These are phyloP conservation scores for Mimachlamys varia DNA, from an alignment of 2,888 invertebrate species.

Conservation along the genomic window DNA sequence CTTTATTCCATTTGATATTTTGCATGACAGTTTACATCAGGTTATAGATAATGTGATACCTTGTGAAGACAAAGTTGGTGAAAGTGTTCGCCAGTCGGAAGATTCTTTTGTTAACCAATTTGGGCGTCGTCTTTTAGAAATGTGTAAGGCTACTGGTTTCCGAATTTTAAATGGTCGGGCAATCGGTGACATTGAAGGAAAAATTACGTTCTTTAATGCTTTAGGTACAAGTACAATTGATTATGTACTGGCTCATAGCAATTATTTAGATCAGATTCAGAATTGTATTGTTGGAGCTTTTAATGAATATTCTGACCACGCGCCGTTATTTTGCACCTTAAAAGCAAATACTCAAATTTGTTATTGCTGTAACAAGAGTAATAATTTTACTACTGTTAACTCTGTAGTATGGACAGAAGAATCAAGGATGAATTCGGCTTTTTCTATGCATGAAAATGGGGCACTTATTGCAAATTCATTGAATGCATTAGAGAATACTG, in stretches of 20 bases:
- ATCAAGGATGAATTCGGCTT: too few relatives aligned
- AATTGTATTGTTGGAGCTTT: neutral
- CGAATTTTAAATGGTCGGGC: too few relatives aligned
- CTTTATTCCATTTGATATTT: neutral
- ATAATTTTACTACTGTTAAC: neutral
- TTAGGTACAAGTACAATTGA: neutral
- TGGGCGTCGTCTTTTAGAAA: too few relatives aligned
- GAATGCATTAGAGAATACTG: neutral
- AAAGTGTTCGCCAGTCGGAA: neutral
- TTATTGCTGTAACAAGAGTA: neutral
- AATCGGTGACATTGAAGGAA: too few relatives aligned
- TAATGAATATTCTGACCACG: neutral
- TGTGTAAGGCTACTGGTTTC: neutral
- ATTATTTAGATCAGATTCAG: neutral
- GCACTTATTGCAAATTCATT: neutral
- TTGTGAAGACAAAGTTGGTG: too few relatives aligned
- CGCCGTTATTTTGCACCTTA: neutral
- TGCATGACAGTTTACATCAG: neutral
- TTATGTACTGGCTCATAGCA: neutral
- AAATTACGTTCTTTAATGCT: neutral
- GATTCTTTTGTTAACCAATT: neutral
- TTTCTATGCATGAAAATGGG: neutral
- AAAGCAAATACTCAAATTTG: neutral
- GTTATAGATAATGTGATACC: too few relatives aligned
- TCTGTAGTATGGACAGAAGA: neutral